Conservation (phyloP, 1,140 invertebrate species). For the Radopholus similis region DNA sequence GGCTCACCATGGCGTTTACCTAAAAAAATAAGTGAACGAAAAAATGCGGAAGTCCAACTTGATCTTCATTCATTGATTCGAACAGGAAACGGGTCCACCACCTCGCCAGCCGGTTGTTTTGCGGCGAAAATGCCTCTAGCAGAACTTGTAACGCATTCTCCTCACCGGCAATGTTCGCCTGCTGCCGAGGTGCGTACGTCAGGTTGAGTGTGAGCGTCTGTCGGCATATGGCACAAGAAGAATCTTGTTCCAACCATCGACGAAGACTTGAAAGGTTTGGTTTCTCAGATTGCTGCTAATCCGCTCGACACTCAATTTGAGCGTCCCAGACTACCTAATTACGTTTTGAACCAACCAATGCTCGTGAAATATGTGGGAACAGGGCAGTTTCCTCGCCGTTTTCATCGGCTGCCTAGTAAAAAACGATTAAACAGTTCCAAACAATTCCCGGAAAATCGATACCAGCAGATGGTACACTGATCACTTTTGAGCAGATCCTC, state of each 20-base stretch:
- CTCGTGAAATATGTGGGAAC: slow-evolving; percentile 44
- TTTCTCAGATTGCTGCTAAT: no score
- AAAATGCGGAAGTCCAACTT: slow-evolving; percentile 4
- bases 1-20: slow-evolving; percentile 32
- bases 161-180: slow-evolving; percentile 23
- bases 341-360: no score
- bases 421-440: not conserved
- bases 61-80: slow-evolving; percentile 38
- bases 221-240: slow-evolving; percentile 45
- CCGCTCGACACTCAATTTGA: no score
- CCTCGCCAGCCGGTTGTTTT: slow-evolving; percentile 32
- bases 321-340: slow-evolving; percentile 6
- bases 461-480: slow-evolving; percentile 43
- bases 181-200: slow-evolving; percentile 23
- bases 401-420: slow-evolving; percentile 21
- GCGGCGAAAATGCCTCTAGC: slow-evolving; percentile 39
- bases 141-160: slow-evolving; percentile 36
- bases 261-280: slow-evolving; percentile 18
- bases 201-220: slow-evolving; percentile 36
- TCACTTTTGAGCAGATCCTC: slow-evolving; percentile 42
- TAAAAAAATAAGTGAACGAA: slow-evolving; percentile 26
- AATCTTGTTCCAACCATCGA: slow-evolving; percentile 46
- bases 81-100: slow-evolving; percentile 38
- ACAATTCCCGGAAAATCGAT: not conserved
- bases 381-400: slow-evolving; percentile 40